Conservation (phyloP, 2,888 invertebrate genomes). For the Clusia tigrina region DNA sequence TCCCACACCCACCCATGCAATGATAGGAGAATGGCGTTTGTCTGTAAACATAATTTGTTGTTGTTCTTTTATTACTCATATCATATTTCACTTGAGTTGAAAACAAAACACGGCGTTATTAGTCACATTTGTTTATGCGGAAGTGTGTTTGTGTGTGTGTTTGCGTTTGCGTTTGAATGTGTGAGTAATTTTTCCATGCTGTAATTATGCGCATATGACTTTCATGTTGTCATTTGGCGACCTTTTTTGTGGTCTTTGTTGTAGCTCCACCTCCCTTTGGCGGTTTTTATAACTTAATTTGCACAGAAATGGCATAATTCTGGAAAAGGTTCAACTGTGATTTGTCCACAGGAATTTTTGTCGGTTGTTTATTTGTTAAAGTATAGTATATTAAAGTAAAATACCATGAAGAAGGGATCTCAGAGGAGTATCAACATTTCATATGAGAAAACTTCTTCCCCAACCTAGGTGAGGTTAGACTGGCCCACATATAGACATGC, state of each 20-base stretch:
- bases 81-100: constrained; percentile 13
- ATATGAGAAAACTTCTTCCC: too few relatives aligned
- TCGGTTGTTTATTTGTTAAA: neutral
- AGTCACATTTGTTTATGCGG: constrained; percentile 30
- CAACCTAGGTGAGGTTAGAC: too few relatives aligned
- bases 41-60: neutral
- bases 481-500: too few relatives aligned
- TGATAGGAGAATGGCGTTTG: neutral
- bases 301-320: neutral
- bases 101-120: neutral
- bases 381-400: too few relatives aligned
- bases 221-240: neutral
- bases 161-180: constrained; percentile 16
- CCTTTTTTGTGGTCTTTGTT: constrained; percentile 15
- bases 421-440: too few relatives aligned
- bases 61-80: constrained; percentile 14
- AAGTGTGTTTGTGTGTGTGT: constrained; percentile 11
- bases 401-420: neutral
- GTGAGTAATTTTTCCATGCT: constrained; percentile 7
- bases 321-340: neutral
- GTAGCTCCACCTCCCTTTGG: constrained; percentile 17
- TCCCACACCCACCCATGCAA: too few relatives aligned
- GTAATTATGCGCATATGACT: neutral
- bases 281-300: neutral
- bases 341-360: too few relatives aligned